These are phyloP conservation scores for Oreochromis grahami DNA, from an alignment of 2,797 vertebrate species.

Conservation along the genomic window DNA sequence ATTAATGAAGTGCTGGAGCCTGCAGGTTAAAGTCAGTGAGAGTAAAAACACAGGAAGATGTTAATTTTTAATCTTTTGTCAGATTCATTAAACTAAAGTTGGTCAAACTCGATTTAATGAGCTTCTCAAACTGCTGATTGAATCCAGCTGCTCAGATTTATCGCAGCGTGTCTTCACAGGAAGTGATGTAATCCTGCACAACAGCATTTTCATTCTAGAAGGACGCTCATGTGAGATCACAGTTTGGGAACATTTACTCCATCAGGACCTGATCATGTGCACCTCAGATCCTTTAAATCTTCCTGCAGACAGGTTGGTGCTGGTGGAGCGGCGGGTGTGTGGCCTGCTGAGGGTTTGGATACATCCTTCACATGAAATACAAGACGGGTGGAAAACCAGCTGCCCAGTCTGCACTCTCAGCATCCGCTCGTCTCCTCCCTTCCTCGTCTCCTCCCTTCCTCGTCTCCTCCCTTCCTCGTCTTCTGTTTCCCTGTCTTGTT, in stretches of 20 bases:
- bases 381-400: not conserved
- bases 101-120: not conserved
- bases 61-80: not conserved
- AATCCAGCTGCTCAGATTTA: not conserved
- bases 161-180: not conserved
- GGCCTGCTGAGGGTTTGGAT: not conserved
- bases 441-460: not conserved
- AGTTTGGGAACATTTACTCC: not conserved
- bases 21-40: not conserved
- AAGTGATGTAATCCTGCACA: not conserved
- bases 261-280: not conserved
- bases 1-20: not conserved
- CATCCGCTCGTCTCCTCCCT: not conserved
- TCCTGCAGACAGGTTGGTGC: not conserved
- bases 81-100: not conserved
- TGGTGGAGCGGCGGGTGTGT: not conserved
- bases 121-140: not conserved
- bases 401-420: not conserved
- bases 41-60: rapidly evolving
- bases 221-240: not conserved
- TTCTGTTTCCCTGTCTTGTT: not conserved
- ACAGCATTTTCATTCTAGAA: not conserved
- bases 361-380: not conserved
- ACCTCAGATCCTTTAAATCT: not conserved
- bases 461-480: not conserved